Percentiles rank a stretch among this genome's conserved stretches.
phyloP scores from a whole-genome alignment of 2,113 vertebrate species.

The Bubalus kerabau region DNA sequence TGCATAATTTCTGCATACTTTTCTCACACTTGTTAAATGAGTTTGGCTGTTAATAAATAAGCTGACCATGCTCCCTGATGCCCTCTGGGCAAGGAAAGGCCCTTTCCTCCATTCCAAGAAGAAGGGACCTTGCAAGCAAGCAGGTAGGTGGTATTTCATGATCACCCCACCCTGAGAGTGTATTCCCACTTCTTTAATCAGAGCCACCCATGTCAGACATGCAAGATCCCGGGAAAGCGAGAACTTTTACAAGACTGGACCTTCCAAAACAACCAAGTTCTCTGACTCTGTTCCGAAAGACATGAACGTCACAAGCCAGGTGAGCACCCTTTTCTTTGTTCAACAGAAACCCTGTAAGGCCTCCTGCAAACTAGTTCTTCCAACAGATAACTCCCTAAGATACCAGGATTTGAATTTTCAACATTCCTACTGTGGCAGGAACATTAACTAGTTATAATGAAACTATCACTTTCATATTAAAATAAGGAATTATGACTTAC shows the following conservation, averaged over 20 bases:
- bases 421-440: not conserved
- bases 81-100: not conserved
- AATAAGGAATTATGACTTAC: not conserved
- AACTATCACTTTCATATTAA: not conserved
- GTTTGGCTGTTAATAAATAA: not conserved
- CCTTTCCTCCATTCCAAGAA: not conserved
- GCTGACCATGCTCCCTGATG: not conserved
- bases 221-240: slow-evolving; percentile 68
- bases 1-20: not conserved
- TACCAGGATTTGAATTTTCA: not conserved
- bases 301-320: slow-evolving; percentile 69
- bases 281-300: slow-evolving; percentile 77
- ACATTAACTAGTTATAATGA: not conserved
- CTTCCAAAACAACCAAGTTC: slow-evolving; percentile 62
- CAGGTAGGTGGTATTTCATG: not conserved
- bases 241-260: slow-evolving; percentile 14
- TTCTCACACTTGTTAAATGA: not conserved
- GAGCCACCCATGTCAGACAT: slow-evolving; percentile 34
- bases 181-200: slow-evolving; percentile 55
- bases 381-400: not conserved
- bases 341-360: not conserved
- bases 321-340: slow-evolving; percentile 55
- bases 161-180: not conserved
- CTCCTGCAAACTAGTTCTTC: not conserved
- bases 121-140: not conserved